These are phyloP conservation scores for Aphaenogaster ashmeadi DNA, from an alignment of 1,140 invertebrate genomes.

Conservation along the genomic window DNA sequence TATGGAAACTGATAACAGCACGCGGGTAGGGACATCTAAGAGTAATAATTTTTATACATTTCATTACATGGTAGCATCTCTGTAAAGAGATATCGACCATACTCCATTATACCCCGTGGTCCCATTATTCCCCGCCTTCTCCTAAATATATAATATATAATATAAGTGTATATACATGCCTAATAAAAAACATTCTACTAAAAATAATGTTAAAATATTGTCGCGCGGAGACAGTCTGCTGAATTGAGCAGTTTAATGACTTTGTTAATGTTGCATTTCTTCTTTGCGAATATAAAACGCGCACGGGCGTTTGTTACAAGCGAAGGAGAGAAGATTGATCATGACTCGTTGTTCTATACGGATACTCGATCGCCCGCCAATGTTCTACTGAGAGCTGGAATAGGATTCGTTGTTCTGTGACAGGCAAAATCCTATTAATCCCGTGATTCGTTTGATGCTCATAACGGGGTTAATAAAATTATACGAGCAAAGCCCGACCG, in stretches of 20 bases:
- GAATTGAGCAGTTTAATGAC: background rate
- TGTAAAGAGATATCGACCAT: no score
- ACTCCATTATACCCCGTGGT: no score
- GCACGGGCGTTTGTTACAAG: background rate
- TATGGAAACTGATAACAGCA: no score
- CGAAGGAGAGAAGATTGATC: conserved; percentile 32
- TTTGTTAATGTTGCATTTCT: background rate
- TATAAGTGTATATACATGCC: background rate
- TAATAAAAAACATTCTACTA: background rate
- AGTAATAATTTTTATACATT: no score
- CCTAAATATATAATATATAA: background rate
- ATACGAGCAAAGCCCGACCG: conserved; percentile 31
- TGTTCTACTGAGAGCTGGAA: conserved; percentile 46
- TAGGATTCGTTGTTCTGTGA: conserved; percentile 50
- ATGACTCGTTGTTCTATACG: conserved; percentile 30
- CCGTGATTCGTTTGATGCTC: conserved; percentile 61
- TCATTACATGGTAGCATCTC: no score
- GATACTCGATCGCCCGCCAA: conserved; percentile 38
- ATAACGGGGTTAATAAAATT: conserved; percentile 64
- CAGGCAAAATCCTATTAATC: conserved; percentile 61
- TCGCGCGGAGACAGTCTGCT: background rate
- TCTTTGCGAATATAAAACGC: background rate
- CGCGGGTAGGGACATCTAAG: no score
- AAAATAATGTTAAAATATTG: conserved; percentile 1
- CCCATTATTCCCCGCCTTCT: no score